Conservation (phyloP, 2,888 invertebrate species). For the Stegophylla sp. region DNA sequence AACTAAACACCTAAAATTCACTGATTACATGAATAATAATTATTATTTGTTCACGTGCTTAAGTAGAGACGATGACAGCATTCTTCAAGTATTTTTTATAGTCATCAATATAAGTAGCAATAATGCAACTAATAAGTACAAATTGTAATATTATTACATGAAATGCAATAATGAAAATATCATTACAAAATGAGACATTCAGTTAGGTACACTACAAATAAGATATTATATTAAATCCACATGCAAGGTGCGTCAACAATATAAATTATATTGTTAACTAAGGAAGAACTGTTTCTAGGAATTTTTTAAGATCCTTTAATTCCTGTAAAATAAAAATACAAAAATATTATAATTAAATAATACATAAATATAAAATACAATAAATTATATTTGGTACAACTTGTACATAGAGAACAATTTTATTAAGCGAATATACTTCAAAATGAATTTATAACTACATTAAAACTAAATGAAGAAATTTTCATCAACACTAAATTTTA, state of each 20-base stretch:
- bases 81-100: constrained; percentile 1
- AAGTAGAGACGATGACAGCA: no score
- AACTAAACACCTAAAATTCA: constrained; percentile 25
- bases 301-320: constrained; percentile 74
- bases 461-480: no score
- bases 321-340: constrained; percentile 66
- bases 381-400: no score
- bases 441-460: no score
- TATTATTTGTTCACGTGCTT: background rate
- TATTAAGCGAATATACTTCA: no score
- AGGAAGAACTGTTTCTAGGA: constrained; percentile 65
- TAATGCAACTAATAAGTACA: constrained; percentile 5
- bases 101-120: constrained; percentile 5
- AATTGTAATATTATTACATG: constrained; percentile 29
- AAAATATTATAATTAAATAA: no score
- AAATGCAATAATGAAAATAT: constrained; percentile 33
- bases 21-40: background rate
- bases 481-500: no score
- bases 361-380: background rate
- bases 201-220: constrained; percentile 37
- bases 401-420: no score
- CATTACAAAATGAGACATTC: constrained; percentile 1
- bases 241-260: constrained; percentile 23
- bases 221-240: constrained; percentile 14
- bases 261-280: constrained; percentile 20